Base-by-base conservation (phyloP, 2,888 invertebrate genomes). In the Pristionchus japonicus region DNA sequence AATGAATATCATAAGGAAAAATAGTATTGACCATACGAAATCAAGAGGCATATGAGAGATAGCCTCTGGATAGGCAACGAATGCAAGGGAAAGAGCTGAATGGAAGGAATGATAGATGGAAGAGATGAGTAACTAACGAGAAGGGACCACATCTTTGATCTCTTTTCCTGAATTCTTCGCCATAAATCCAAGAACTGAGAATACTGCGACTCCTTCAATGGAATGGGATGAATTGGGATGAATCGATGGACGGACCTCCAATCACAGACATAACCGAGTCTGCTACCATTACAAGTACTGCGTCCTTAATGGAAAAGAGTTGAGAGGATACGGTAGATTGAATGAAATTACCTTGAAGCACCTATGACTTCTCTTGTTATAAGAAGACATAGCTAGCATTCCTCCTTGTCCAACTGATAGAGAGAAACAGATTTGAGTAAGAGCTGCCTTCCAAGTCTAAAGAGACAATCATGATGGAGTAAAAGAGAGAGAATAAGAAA, bases 141-240 rank as follows among this genome's bases (percentile, higher is more conserved):
- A 83, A 34, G 91, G 91, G 20, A 95, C 94, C 57, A 95, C 95
- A 87, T 94, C 92, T 47, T 94, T 93, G 3, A 95, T 92, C 17
- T 37, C 67, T 31, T 67, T 86, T 13, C 49, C 67, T 17, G 92
- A 74, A 67, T 90, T 90, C 43, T 94, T 92, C 27, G 95, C 93
- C 90, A 95, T 93, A 86, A 95, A 95, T 23, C 95, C 95, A 47
- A 95, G 92, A 64, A 94, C 93, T 67, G 94, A 93, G 92, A 95
- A 95, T 27, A 95, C 92, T 37, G 86, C 84, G 34, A 87, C 49
- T 37, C 88, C 70, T 67, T 13, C 31, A 31, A 17, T 13, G 34
- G 34, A 13, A 31, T n/a, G n/a, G 23, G 15, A 67, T 34, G 31
- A 20, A 34, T 1, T 34, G 3, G 7, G n/a, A 67, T 31, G 13